phyloP scores from a whole-genome alignment of 1,140 invertebrate species.

The Pseudobourletiella spinata region DNA sequence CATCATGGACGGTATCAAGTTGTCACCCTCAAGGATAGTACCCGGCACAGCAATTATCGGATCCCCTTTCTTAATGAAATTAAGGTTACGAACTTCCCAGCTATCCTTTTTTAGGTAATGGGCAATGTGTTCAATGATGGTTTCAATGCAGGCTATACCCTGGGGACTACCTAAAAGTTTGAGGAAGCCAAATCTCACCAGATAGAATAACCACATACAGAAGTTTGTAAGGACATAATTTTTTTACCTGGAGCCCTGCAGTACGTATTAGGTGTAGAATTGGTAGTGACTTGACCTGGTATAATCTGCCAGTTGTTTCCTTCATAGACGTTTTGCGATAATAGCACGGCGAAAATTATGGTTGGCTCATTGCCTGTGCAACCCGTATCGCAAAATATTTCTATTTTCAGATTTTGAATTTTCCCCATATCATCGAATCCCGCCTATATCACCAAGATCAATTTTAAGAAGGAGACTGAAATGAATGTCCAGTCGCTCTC shows the following conservation, averaged over 20 bases:
- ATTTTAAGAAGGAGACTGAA: too few species aligned
- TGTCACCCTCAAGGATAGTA: slow-evolving; percentile 48
- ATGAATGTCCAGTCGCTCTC: too few species aligned
- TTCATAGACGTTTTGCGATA: slow-evolving; percentile 50
- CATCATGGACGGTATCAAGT: slow-evolving; percentile 25
- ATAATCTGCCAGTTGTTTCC: slow-evolving; percentile 46
- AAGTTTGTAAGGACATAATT: too few species aligned
- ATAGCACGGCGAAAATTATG: slow-evolving; percentile 20
- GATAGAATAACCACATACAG: too few species aligned
- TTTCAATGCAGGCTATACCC: slow-evolving; percentile 58
- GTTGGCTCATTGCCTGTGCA: slow-evolving; percentile 49
- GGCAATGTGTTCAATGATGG: slow-evolving; percentile 73
- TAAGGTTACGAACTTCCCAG: slow-evolving; percentile 48
- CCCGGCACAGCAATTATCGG: slow-evolving; percentile 36
- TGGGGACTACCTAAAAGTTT: slow-evolving; percentile 55
- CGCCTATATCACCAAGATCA: too few species aligned
- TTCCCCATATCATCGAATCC: slow-evolving; percentile 48
- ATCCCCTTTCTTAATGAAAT: slow-evolving; percentile 23
- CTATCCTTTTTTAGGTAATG: slow-evolving; percentile 56
- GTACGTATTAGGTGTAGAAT: slow-evolving; percentile 52
- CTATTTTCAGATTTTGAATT: slow-evolving; percentile 55
- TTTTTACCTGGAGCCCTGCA: slow-evolving; percentile 54
- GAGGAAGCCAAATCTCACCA: too few species aligned
- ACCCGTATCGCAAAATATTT: slow-evolving; percentile 56
- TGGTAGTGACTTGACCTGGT: slow-evolving; percentile 48